These are phyloP conservation scores for Xenopus petersii DNA, from an alignment of 2,797 vertebrate species.

Conservation along the genomic window DNA sequence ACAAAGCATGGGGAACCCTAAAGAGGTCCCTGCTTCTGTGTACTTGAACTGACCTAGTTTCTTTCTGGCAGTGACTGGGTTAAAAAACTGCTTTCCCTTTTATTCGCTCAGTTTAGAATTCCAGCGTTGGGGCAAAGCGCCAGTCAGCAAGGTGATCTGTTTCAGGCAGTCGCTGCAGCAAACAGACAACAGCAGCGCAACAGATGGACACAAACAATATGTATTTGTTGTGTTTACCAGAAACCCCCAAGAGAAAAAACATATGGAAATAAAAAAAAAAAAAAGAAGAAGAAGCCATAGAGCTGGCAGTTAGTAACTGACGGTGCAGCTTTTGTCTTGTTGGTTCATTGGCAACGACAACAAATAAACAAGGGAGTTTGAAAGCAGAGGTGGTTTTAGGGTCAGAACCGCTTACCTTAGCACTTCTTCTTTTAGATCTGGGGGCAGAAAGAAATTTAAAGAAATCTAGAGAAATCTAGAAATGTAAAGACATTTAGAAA, in stretches of 20 bases:
- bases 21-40: no score
- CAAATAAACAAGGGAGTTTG: slow-evolving; percentile 5
- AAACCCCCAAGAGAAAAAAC: slow-evolving; percentile 15
- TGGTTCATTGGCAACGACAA: slow-evolving; percentile 26
- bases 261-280: slow-evolving; percentile 22
- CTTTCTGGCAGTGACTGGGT: no score
- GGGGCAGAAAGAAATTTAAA: no score
- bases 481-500: no score
- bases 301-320: background rate
- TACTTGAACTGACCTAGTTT: no score
- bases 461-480: no score
- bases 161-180: slow-evolving; percentile 24
- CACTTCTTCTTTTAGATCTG: no score
- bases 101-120: background rate
- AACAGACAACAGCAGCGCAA: slow-evolving; percentile 35
- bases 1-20: no score
- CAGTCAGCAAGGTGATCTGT: slow-evolving; percentile 25
- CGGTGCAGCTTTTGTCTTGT: slow-evolving; percentile 25
- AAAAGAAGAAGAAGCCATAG: background rate
- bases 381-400: background rate
- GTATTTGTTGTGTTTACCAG: slow-evolving; percentile 34
- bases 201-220: slow-evolving; percentile 43
- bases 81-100: no score
- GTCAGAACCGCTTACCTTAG: no score
- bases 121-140: background rate